phyloP scores from a whole-genome alignment of 2,888 invertebrate genomes.

The Brachynemurus nebulosus region DNA sequence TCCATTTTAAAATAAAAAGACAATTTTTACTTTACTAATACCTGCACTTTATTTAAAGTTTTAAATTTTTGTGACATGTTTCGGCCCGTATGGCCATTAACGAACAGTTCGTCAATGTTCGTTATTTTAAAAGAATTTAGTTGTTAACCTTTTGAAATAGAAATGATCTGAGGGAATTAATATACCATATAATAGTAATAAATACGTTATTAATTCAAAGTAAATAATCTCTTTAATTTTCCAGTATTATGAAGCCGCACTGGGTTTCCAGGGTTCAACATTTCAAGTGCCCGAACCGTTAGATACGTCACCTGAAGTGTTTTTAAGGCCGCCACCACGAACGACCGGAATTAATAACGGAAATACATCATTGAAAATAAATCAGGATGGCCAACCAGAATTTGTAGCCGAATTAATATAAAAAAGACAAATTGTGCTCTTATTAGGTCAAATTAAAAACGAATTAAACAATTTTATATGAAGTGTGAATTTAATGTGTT shows the following conservation, averaged over 20 bases:
- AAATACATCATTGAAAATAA: conserved; percentile 35
- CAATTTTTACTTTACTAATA: too few relatives aligned
- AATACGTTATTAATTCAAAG: too few relatives aligned
- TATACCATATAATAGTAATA: too few relatives aligned
- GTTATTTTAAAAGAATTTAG: too few relatives aligned
- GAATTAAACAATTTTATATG: background rate
- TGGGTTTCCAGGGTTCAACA: conserved; percentile 56
- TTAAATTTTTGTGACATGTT: too few relatives aligned
- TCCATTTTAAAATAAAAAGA: too few relatives aligned
- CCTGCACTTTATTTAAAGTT: too few relatives aligned
- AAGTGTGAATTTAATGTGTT: background rate
- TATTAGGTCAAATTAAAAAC: conserved; percentile 4
- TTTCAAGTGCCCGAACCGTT: conserved; percentile 52
- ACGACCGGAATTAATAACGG: background rate
- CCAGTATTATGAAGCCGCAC: conserved; percentile 47
- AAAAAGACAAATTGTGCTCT: conserved; percentile 15
- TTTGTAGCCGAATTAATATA: conserved; percentile 46
- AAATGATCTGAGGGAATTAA: too few relatives aligned
- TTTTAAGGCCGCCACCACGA: conserved; percentile 4
- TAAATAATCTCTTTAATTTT: too few relatives aligned
- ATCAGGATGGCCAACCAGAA: conserved; percentile 42
- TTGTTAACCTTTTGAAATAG: too few relatives aligned
- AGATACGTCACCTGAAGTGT: conserved; percentile 32
- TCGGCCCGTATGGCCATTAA: too few relatives aligned
- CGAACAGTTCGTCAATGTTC: too few relatives aligned